Conservation (phyloP, 2,113 vertebrate genomes). For the Scomber japonicus region DNA sequence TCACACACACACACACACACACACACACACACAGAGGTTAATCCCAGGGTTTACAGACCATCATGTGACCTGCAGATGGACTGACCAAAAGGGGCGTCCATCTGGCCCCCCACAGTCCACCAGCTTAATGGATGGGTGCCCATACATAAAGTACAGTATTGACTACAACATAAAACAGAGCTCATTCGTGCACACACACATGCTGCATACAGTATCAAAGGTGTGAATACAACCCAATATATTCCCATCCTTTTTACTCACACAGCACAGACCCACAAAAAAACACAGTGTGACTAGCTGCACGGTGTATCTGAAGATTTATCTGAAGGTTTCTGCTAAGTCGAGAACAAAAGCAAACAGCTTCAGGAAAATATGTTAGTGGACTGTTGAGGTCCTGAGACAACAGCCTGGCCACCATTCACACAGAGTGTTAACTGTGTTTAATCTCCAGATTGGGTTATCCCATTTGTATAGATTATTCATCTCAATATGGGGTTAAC, state of each 20-base stretch:
- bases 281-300: conserved; percentile 13
- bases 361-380: conserved; percentile 70
- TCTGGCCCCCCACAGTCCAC: conserved; percentile 77
- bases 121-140: conserved; percentile 29
- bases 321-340: conserved; percentile 55
- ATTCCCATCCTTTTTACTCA: not conserved
- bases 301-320: conserved; percentile 22
- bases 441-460: conserved; percentile 81
- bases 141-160: conserved; percentile 12
- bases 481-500: conserved; percentile 78
- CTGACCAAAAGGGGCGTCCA: conserved; percentile 78
- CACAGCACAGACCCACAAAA: not conserved
- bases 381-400: conserved; percentile 74
- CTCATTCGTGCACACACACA: not conserved
- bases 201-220: not conserved
- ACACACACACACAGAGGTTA: conserved; percentile 71
- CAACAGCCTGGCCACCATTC: conserved; percentile 72
- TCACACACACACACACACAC: conserved; percentile 24
- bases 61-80: conserved; percentile 84
- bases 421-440: conserved; percentile 77
- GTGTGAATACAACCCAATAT: not conserved
- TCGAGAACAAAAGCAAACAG: conserved; percentile 68
- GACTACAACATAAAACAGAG: conserved; percentile 13
- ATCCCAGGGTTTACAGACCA: conserved; percentile 81
- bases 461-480: conserved; percentile 74